Conservation (phyloP, 2,888 invertebrate species). For the Bhutanitis thaidina region DNA sequence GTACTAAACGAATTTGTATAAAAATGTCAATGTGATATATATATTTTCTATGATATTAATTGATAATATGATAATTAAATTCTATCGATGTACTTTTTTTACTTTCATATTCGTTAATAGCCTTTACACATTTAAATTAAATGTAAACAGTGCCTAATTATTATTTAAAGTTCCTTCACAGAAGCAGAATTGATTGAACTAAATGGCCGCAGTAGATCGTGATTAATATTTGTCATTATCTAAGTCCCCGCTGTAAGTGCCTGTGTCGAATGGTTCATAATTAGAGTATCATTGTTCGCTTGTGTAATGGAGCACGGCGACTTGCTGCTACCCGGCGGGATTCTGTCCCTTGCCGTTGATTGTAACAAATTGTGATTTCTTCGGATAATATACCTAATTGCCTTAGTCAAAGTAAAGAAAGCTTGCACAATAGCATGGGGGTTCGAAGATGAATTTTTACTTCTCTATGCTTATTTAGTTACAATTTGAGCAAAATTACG, state of each 20-base stretch:
- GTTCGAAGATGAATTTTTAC: constrained; percentile 48
- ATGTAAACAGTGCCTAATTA: no score
- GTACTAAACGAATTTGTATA: no score
- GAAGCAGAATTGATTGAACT: constrained; percentile 19
- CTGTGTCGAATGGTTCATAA: constrained; percentile 73
- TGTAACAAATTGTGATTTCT: constrained; percentile 71
- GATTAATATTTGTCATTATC: constrained; percentile 62
- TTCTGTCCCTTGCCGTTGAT: constrained; percentile 56
- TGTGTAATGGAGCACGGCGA: constrained; percentile 56
- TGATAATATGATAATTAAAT: no score
- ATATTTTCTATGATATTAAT: no score
- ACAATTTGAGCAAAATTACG: neutral
- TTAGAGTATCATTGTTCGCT: constrained; percentile 73
- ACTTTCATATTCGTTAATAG: no score
- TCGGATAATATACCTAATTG: constrained; percentile 51
- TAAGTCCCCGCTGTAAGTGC: constrained; percentile 40
- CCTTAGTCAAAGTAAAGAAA: constrained; percentile 36
- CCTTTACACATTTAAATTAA: no score
- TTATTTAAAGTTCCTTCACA: no score
- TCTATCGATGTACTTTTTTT: no score
- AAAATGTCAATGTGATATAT: no score
- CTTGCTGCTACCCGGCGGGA: constrained; percentile 37
- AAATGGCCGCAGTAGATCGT: constrained; percentile 35
- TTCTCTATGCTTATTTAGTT: constrained; percentile 1
- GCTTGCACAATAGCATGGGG: constrained; percentile 45